A percentile compares a stretch with the other conserved stretches of the same genome.
Conservation (phyloP, 2,888 invertebrate genomes). For the Trissolcus brochymenae region DNA sequence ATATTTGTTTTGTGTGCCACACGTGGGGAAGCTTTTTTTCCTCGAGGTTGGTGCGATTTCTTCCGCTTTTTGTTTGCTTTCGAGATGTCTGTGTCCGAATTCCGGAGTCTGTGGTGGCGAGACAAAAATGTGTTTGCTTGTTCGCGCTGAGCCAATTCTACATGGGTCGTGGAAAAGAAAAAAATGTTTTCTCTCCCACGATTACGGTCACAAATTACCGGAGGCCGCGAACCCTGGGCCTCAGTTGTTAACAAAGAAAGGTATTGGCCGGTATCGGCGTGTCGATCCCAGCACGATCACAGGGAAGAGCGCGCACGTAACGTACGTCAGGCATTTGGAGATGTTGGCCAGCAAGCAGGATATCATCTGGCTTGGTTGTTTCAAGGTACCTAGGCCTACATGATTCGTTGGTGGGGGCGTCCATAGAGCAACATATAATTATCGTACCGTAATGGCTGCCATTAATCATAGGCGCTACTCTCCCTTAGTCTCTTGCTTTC, state of each 20-base stretch:
- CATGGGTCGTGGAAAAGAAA: background rate
- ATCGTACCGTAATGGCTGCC: constrained; percentile 74
- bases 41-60: constrained; percentile 22
- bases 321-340: constrained; percentile 60
- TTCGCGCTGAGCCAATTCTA: constrained; percentile 4
- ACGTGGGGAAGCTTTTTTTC: constrained; percentile 43
- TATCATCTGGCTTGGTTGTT: constrained; percentile 69
- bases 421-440: constrained; percentile 75
- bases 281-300: constrained; percentile 66
- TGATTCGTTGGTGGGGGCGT: constrained; percentile 69
- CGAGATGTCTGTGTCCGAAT: constrained; percentile 18
- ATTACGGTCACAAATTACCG: constrained; percentile 50
- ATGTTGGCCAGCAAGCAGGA: constrained; percentile 67
- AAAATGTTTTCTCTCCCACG: constrained; percentile 42
- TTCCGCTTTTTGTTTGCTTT: constrained; percentile 34
- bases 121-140: constrained; percentile 5
- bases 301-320: constrained; percentile 61
- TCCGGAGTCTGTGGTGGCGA: constrained; percentile 7
- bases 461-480: constrained; percentile 75
- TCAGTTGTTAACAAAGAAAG: constrained; percentile 44
- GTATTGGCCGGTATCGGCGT: constrained; percentile 60
- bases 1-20: constrained; percentile 43
- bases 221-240: constrained; percentile 45
- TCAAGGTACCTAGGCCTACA: constrained; percentile 56
- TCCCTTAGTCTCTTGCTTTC: constrained; percentile 62